These are phyloP conservation scores for Sminthurides bifidus DNA, from an alignment of 1,140 invertebrate genomes.

Conservation along the genomic window DNA sequence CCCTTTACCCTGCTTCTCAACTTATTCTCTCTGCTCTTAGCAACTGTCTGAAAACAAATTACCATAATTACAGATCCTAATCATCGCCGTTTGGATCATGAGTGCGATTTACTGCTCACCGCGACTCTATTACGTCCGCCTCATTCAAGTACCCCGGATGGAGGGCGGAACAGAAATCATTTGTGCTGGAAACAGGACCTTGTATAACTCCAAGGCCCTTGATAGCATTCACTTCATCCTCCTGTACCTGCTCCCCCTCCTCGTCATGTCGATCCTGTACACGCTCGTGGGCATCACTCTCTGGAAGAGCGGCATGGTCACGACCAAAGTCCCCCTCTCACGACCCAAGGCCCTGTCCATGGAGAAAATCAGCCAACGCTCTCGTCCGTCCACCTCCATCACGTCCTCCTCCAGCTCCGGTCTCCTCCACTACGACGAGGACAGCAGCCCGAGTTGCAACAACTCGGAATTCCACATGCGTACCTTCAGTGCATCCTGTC, in stretches of 20 bases:
- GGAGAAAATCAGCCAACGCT: no score
- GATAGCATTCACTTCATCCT: conserved; percentile 63
- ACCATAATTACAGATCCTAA: conserved; percentile 52
- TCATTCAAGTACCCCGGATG: conserved; percentile 39
- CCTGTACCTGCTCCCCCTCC: conserved; percentile 57
- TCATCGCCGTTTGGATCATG: conserved; percentile 58
- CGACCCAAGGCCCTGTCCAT: no score
- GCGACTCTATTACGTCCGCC: conserved; percentile 58
- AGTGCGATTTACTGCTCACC: conserved; percentile 61
- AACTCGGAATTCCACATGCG: no score
- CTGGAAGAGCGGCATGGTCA: conserved; percentile 46
- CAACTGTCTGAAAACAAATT: no score
- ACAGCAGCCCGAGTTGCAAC: no score
- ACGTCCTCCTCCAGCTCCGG: no score
- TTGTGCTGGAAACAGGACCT: conserved; percentile 55
- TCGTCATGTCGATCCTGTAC: conserved; percentile 59
- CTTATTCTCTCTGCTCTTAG: no score
- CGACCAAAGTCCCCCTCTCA: no score
- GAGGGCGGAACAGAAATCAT: conserved; percentile 52
- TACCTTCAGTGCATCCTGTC: no score
- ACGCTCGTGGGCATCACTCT: conserved; percentile 57
- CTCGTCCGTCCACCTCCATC: no score
- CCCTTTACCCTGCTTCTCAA: no score
- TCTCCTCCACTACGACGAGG: no score
- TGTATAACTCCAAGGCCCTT: conserved; percentile 59